Base-by-base conservation (phyloP, 2,888 invertebrate genomes). In the Laspeyria flexula region DNA sequence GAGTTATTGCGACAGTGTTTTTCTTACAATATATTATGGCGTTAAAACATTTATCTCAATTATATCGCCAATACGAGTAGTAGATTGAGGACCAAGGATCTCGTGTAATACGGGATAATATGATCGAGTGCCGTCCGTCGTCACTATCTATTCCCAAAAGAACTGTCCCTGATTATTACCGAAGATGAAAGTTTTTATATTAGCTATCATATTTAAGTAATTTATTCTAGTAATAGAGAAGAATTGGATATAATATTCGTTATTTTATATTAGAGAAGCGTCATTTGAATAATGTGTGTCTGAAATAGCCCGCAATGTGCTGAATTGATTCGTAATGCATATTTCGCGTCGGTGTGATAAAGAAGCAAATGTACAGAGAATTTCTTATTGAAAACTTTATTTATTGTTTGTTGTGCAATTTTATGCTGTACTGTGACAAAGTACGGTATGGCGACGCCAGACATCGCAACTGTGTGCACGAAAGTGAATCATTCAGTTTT, bases 301-400 rank as follows among this genome's bases (percentile, higher is more conserved):
- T 66, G 60, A 59, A 67, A 69, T 77, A 73, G 73, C 64, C 59
- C 56, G 65, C 66, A 76, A 74, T 71, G 60, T 59, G 65, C 67
- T 75, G 60, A 75, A 80, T 78, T 73, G 74, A 70, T 72, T 69
- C 61, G 67, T 74, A 60, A 66, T 59, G 61, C 68, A 65, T 60
- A 54, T 48, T 56, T 50, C 53, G 58, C 60, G 47, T 56, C 46
- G 55, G 44, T 48, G 47, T 57, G 43, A 48, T 62, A 53, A 58
- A 60, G 59, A 27, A 37, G 12, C 18, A 35, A 54, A 58, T 60
- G 53, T 59, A 57, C 48, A 25, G 29, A 23, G 23, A 40, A 25
- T 42, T 37, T 55, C n/a, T 37, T 49, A 49, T 52, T 51, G 35
- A 35, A 11, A 23, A 23, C 21, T 25, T 6, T 25, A 6, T 25